Conservation (phyloP, 2,113 vertebrate genomes). For the Sceloporus tristichus region DNA sequence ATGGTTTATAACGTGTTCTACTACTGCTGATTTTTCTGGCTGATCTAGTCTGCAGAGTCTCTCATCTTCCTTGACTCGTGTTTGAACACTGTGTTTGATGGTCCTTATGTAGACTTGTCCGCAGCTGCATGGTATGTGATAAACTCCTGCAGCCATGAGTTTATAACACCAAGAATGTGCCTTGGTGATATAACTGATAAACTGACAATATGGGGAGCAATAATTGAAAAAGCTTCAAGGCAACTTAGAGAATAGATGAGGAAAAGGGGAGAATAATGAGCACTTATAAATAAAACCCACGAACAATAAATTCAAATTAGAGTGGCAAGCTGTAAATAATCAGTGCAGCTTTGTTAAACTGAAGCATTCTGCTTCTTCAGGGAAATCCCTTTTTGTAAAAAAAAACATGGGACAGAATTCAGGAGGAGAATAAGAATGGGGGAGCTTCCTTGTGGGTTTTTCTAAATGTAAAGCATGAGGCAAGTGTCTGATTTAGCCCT, state of each 20-base stretch:
- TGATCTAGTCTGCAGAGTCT: no score
- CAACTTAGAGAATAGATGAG: slow-evolving; percentile 56
- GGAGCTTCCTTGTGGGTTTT: slow-evolving; percentile 27
- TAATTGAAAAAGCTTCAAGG: slow-evolving; percentile 62
- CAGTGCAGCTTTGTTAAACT: slow-evolving; percentile 59
- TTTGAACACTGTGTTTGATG: no score
- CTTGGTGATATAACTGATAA: slow-evolving; percentile 68
- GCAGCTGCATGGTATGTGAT: no score
- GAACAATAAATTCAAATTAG: slow-evolving; percentile 72
- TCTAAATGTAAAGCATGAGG: slow-evolving; percentile 39
- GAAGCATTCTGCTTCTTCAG: slow-evolving; percentile 61
- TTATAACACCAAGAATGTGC: slow-evolving; percentile 40
- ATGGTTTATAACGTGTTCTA: no score
- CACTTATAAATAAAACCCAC: slow-evolving; percentile 66
- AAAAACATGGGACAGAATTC: slow-evolving; percentile 43
- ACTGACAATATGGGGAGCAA: slow-evolving; percentile 28
- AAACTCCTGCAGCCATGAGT: no score
- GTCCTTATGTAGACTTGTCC: no score
- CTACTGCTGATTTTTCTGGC: no score
- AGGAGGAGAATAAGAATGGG: slow-evolving; percentile 41
- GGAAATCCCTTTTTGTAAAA: slow-evolving; percentile 39
- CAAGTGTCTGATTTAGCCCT: slow-evolving; percentile 36
- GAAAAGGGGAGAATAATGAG: slow-evolving; percentile 69
- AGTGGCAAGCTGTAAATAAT: slow-evolving; percentile 69
- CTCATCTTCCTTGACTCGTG: no score